Conservation (phyloP, 2,888 invertebrate species). For the Anoplius nigerrimus region DNA sequence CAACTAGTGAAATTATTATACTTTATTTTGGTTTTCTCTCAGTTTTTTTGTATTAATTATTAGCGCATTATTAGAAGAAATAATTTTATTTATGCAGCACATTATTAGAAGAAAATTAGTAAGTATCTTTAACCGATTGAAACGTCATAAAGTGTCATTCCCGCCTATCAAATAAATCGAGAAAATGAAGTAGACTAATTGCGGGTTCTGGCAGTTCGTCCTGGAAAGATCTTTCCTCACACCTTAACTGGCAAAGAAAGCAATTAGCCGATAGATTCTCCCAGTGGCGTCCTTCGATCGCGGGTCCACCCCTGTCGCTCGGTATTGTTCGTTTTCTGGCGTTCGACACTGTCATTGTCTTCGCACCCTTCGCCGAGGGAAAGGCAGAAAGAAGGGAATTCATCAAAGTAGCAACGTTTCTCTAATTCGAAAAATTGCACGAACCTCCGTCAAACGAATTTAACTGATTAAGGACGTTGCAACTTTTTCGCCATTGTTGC, state of each 20-base stretch:
- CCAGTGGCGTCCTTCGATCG: constrained; percentile 40
- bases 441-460: constrained; percentile 12
- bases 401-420: constrained; percentile 40
- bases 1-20: too few relatives aligned
- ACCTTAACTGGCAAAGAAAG: constrained; percentile 29
- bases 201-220: neutral
- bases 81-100: too few relatives aligned
- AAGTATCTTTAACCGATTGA: too few relatives aligned
- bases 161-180: too few relatives aligned
- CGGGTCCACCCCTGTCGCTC: constrained; percentile 31
- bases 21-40: too few relatives aligned
- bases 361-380: constrained; percentile 44
- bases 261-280: constrained; percentile 58
- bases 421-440: constrained; percentile 52
- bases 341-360: constrained; percentile 51
- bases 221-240: neutral
- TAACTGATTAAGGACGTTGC: too few relatives aligned
- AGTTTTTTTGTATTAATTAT: too few relatives aligned
- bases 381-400: constrained; percentile 35
- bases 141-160: too few relatives aligned
- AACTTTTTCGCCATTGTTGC: too few relatives aligned
- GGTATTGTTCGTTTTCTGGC: constrained; percentile 47
- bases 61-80: too few relatives aligned
- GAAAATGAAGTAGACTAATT: too few relatives aligned
- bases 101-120: too few relatives aligned